Evolutionary conservation across 1,140 invertebrate genomes (phyloP).

Genomic region (Drosophila miranda): DNA sequence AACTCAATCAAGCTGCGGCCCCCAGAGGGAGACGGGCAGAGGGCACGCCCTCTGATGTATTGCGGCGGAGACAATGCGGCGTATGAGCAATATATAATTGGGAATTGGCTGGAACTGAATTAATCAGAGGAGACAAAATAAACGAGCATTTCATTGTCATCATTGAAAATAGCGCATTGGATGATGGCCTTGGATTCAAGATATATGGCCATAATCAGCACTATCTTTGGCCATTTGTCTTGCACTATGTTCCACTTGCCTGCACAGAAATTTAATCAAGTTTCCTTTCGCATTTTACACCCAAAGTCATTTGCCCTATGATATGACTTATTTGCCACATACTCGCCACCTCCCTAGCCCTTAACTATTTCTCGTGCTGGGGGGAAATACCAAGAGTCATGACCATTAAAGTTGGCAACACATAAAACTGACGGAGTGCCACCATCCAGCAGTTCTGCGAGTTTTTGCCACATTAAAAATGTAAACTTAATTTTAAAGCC

Average conservation of each 20-base stretch:
- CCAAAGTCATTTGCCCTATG: slow-evolving; percentile 11
- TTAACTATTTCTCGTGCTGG: slow-evolving; percentile 27
- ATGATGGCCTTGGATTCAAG: background rate
- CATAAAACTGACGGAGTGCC: slow-evolving; percentile 56
- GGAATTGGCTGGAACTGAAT: slow-evolving; percentile 8
- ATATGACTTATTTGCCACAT: slow-evolving; percentile 39
- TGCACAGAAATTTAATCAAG: slow-evolving; percentile 18
- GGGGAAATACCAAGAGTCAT: slow-evolving; percentile 41
- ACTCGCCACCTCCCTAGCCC: slow-evolving; percentile 17
- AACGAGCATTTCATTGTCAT: background rate
- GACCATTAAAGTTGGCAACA: slow-evolving; percentile 57
- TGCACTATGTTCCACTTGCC: slow-evolving; percentile 6
- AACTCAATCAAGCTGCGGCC: slow-evolving; percentile 46
- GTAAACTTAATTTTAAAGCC: slow-evolving; percentile 74
- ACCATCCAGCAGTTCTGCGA: background rate
- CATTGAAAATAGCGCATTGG: background rate
- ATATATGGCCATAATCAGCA: background rate
- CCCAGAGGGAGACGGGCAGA: background rate
- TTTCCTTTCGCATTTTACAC: background rate
- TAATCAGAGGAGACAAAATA: background rate
- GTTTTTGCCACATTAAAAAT: slow-evolving; percentile 63
- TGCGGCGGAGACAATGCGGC: slow-evolving; percentile 29
- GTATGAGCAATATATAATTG: slow-evolving; percentile 62
- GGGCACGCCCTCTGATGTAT: slow-evolving; percentile 30
- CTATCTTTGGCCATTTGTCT: background rate